Evolutionary conservation across 2,113 vertebrate species (phyloP), one percentile per base, ranked within the genome.

Genomic region (Sinocyclocheilus anophthalmus): DNA sequence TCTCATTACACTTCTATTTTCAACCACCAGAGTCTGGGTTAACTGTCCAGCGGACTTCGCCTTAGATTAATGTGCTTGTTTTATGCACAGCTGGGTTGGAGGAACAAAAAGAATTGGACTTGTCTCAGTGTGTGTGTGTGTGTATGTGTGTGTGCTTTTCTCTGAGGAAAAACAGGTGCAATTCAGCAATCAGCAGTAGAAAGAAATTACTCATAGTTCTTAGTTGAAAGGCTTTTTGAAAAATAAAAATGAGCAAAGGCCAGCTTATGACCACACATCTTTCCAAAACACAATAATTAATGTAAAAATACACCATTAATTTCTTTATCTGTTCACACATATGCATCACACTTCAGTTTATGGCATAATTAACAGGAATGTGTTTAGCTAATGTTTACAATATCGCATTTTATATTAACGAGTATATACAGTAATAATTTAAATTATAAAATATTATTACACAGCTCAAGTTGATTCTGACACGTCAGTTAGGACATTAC

Each of bases 1-100:
- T 85, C 24, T 59, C n/a, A 73, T 33, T 75, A 81, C 67, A 59
- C 42, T 81, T 79, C 76, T 81, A 81, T 88, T 88, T 82, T 70
- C 20, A 85, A 78, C 33, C 61, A 57, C 70, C 82, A 8, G 75
- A 78, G 80, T 79, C 75, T 79, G 65, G 30, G 63, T 48, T 69
- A 86, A 77, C 84, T 80, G 67, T 75, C 59, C 70, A 91, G 86
- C 22, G 42, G 63, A 78, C 72, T 16, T 82, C 81, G 53, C 16
- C 16, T 82, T 76, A 88, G 85, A 86, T 84, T 69, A 80, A 86
- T 84, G 85, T 77, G 24, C 50, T 79, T 76, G 55, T 84, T 84
- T 70, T 89, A 76, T 83, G 89, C 86, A 81, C 85, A 87, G 87
- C 89, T 84, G 90, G 80, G 86, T 75, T 53, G 16, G 72, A 53